Evolutionary conservation across 2,888 invertebrate genomes (phyloP).

Genomic region (Thecophora atra): DNA sequence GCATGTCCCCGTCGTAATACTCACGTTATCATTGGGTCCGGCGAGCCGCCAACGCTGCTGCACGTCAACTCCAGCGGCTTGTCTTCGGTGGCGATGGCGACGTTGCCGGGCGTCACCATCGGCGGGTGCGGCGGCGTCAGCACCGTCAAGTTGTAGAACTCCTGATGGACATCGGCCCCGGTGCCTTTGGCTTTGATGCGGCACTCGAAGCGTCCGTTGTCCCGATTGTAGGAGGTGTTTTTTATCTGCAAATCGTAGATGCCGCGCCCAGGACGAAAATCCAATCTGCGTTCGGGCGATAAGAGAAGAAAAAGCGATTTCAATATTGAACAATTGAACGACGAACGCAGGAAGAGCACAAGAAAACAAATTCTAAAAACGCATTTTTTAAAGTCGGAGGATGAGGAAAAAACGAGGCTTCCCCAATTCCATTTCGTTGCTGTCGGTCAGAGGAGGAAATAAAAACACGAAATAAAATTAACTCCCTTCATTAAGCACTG

Average conservation of each 20-base stretch:
- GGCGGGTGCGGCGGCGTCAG: slow-evolving; percentile 86
- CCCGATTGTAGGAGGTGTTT: slow-evolving; percentile 88
- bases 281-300: slow-evolving; percentile 71
- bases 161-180: slow-evolving; percentile 83
- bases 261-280: slow-evolving; percentile 81
- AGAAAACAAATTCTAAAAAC: too few species aligned
- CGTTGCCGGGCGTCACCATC: slow-evolving; percentile 77
- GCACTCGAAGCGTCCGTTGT: slow-evolving; percentile 93
- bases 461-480: neutral
- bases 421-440: neutral
- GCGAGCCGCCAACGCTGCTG: slow-evolving; percentile 88
- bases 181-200: slow-evolving; percentile 85
- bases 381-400: neutral
- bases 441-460: neutral
- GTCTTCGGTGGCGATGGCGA: slow-evolving; percentile 84
- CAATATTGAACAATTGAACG: slow-evolving; percentile 7
- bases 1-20: slow-evolving; percentile 42
- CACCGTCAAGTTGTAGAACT: slow-evolving; percentile 85
- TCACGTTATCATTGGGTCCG: slow-evolving; percentile 85
- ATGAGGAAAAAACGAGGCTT: neutral
- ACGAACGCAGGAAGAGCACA: too few species aligned
- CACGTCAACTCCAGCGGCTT: slow-evolving; percentile 80
- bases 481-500: neutral
- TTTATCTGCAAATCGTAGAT: slow-evolving; percentile 88
- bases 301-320: slow-evolving; percentile 9